Evolutionary conservation across 2,888 invertebrate genomes (phyloP), one percentile per base, ranked within the genome.

Genomic region (Mylabris sibirica): DNA sequence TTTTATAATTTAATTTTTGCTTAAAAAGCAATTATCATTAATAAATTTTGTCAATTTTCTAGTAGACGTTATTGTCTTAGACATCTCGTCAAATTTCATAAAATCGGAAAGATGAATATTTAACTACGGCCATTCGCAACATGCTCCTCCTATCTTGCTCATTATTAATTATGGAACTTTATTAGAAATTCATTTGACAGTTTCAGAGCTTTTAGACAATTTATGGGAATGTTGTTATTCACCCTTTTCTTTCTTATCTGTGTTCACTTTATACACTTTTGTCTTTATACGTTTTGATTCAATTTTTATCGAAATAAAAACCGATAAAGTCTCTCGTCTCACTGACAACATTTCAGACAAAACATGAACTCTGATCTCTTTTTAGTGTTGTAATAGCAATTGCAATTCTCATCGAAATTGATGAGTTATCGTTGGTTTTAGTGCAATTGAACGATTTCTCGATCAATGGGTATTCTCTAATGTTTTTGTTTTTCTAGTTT

Each of bases 151-250:
- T 1, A 11, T 20, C 49, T 11, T 20, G 6, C 49, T 49, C 41
- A 17, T 20, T 49, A 11, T 49, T 49, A 49, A 49, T 49, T 49
- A 1, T 49, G 49, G 11, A 49, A 3, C 49, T 49, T 49, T 49
- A 49, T 49, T 49, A 49, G 49, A 11, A 49, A 49, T 49, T 49
- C 49, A 49, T 20, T 49, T 49, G 49, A 49, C 49, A 20, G 49
- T 49, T 49, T 20, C 49, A 11, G 44, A 49, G 20, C 8, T 20
- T 20, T 20, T 9, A 49, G 8, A 49, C 49, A 49, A 49, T 20
- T 49, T 49, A 20, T 49, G 20, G 17, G 49, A 49, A 20, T 49
- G 9, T 20, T 49, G 9, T 20, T 49, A 49, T 49, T 49, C 49
- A 49, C 8, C 20, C 17, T 20, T 20, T 49, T 49, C 11, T 20